Evolutionary conservation across 2,797 vertebrate species (phyloP).

Genomic region (Acomys russatus): DNA sequence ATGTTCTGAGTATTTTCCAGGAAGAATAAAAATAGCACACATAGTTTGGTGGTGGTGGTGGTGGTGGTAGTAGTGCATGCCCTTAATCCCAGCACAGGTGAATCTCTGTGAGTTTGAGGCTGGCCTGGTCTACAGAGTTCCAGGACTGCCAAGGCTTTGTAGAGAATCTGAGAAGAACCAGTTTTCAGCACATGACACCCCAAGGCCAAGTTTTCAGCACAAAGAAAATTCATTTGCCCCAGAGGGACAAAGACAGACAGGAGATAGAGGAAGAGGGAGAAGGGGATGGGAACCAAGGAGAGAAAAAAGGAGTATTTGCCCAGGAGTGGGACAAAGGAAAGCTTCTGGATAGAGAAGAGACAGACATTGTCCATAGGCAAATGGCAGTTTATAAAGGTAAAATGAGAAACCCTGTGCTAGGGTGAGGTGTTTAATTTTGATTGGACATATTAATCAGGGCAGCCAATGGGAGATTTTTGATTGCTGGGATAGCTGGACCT

Average conservation of each 20-base stretch:
- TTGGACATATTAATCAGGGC: background rate
- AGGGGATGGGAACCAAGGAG: background rate
- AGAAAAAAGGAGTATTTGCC: background rate
- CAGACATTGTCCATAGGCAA: background rate
- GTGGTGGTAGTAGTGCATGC: background rate
- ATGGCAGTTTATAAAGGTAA: background rate
- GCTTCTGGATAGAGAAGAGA: background rate
- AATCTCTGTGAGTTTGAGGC: background rate
- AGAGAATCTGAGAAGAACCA: background rate
- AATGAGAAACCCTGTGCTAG: background rate
- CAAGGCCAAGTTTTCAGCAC: background rate
- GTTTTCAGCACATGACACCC: background rate
- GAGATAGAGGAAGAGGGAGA: background rate
- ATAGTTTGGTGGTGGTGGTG: background rate
- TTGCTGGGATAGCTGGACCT: background rate
- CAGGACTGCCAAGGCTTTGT: background rate
- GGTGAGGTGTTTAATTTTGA: background rate
- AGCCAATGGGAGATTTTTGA: background rate
- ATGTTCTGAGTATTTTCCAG: background rate
- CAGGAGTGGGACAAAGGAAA: background rate
- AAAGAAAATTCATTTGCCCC: background rate
- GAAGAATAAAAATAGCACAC: slow-evolving; percentile 2
- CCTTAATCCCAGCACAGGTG: background rate
- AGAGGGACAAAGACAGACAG: background rate
- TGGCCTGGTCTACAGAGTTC: background rate